A percentile compares a stretch with the other conserved stretches of the same genome.
Evolutionary conservation across 2,888 invertebrate species (phyloP).

Genomic region (Andrena bucephala): DNA sequence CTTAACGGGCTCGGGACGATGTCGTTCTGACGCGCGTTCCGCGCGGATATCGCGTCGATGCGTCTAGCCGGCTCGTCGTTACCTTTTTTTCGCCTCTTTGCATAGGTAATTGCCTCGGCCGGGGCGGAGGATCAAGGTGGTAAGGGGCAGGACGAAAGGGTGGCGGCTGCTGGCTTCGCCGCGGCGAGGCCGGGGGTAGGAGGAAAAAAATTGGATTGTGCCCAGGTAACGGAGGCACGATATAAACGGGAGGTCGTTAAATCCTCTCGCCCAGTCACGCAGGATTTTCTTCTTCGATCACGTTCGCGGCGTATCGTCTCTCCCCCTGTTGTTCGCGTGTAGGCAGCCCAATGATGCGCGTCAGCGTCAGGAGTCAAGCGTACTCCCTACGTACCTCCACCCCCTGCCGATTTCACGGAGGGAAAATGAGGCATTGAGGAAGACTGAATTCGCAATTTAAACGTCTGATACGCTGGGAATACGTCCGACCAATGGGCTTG

Average conservation of each 20-base stretch:
- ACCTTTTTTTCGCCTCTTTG: constrained; percentile 74
- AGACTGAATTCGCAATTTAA: no score
- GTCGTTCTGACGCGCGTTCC: constrained; percentile 27
- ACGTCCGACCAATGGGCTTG: no score
- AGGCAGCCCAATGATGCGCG: constrained; percentile 10
- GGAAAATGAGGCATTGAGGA: constrained; percentile 2
- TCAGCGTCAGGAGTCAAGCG: not conserved
- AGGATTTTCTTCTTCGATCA: constrained; percentile 69
- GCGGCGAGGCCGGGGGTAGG: constrained; percentile 5
- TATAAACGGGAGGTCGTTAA: constrained; percentile 71
- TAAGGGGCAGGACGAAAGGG: constrained; percentile 53
- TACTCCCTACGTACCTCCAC: not conserved
- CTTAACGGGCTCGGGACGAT: constrained; percentile 45
- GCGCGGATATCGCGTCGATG: constrained; percentile 64
- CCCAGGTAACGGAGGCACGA: constrained; percentile 59
- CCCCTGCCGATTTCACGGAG: not conserved
- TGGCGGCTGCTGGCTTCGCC: constrained; percentile 40
- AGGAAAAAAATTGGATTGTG: constrained; percentile 68
- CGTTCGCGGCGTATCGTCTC: constrained; percentile 41
- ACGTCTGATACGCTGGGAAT: no score
- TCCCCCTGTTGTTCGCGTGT: not conserved
- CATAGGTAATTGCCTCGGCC: constrained; percentile 75
- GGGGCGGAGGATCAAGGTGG: constrained; percentile 62
- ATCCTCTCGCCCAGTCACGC: constrained; percentile 70
- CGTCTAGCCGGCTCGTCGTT: constrained; percentile 69